A percentile compares a stretch with the other conserved stretches of the same genome.
Conservation (phyloP, 2,888 invertebrate species). For the Eustalomyia histrio region DNA sequence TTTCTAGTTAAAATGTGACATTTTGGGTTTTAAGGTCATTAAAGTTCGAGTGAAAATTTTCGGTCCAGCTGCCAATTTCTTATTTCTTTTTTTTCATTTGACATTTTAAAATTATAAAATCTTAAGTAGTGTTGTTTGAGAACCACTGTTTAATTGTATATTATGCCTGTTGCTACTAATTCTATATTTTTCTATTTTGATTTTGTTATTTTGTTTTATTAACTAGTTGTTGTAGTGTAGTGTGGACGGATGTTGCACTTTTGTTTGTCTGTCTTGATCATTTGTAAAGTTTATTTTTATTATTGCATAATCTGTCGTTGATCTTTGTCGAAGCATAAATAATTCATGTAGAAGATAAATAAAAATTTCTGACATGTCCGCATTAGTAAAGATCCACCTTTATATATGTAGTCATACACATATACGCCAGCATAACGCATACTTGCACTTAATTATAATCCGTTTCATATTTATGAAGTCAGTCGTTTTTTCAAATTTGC, state of each 20-base stretch:
- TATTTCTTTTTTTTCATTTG: no score
- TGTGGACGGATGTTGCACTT: slow-evolving; percentile 32
- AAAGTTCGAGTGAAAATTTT: no score
- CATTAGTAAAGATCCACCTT: slow-evolving; percentile 47
- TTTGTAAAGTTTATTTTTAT: slow-evolving; percentile 68
- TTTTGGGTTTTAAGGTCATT: no score
- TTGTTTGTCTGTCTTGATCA: slow-evolving; percentile 49
- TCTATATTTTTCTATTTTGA: slow-evolving; percentile 70
- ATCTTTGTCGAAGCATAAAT: slow-evolving; percentile 47
- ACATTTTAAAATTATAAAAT: no score
- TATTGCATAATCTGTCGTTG: slow-evolving; percentile 74
- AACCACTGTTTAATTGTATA: not conserved
- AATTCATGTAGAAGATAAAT: slow-evolving; percentile 50
- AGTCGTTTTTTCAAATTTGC: no score
- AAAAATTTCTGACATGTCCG: slow-evolving; percentile 50
- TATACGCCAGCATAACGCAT: no score
- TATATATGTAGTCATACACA: no score
- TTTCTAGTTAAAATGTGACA: no score
- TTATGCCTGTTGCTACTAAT: slow-evolving; percentile 49
- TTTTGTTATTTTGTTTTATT: slow-evolving; percentile 65
- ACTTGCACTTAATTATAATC: no score
- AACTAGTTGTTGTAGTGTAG: slow-evolving; percentile 68
- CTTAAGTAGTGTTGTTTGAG: not conserved
- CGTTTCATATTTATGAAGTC: no score
- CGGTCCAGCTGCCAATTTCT: no score